Conservation (phyloP, 1,140 invertebrate genomes). For the Dendrolimus punctatus region DNA sequence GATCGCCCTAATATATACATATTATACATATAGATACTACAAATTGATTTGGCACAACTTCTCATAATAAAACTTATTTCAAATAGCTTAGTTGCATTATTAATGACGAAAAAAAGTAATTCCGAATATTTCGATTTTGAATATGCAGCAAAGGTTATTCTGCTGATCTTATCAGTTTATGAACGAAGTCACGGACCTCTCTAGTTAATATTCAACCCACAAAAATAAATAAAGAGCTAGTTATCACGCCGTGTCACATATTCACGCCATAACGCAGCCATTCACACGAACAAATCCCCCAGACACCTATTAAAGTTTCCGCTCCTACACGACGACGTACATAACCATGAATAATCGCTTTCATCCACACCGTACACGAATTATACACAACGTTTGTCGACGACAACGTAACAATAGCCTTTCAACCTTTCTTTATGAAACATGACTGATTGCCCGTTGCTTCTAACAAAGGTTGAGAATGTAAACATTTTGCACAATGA, state of each 20-base stretch:
- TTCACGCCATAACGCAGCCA: too few relatives aligned
- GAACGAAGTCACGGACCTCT: neutral
- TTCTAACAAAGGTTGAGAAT: conserved; percentile 43
- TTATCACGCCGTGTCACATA: neutral
- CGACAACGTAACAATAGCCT: conserved; percentile 39
- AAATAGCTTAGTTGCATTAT: too few relatives aligned
- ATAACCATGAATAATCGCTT: conserved; percentile 29
- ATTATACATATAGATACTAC: too few relatives aligned
- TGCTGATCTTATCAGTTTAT: neutral
- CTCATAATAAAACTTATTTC: too few relatives aligned
- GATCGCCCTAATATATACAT: too few relatives aligned
- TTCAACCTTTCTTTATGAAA: conserved; percentile 44
- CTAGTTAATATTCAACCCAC: neutral
- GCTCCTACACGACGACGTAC: neutral
- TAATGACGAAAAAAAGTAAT: too few relatives aligned
- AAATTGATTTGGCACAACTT: too few relatives aligned
- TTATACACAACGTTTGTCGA: conserved; percentile 24
- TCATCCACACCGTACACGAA: conserved; percentile 21
- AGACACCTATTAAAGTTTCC: neutral
- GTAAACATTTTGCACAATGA: conserved; percentile 41
- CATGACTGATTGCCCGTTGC: conserved; percentile 57
- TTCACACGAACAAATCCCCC: neutral
- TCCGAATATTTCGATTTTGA: too few relatives aligned
- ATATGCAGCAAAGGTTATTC: too few relatives aligned
- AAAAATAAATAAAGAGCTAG: neutral